phyloP scores from a whole-genome alignment of 2,113 vertebrate genomes.

The Rallus limicola region DNA sequence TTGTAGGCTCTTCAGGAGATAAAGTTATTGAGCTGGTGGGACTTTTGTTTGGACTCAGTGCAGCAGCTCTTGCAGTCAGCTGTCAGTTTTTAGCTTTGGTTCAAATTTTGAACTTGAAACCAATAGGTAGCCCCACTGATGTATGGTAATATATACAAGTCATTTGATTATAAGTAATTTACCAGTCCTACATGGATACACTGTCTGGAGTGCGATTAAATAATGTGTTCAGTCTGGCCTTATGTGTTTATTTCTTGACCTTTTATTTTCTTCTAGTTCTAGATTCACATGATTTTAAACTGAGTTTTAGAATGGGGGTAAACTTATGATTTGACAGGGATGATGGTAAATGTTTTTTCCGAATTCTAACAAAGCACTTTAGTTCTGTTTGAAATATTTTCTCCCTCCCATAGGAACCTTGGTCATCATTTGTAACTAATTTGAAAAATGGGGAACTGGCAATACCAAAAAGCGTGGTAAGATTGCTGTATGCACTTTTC shows the following conservation, averaged over 20 bases:
- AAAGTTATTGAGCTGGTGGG: background rate
- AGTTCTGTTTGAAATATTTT: background rate
- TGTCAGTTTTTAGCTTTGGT: background rate
- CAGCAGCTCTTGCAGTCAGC: background rate
- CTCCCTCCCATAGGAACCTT: conserved; percentile 78
- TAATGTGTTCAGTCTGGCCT: background rate
- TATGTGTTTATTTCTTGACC: background rate
- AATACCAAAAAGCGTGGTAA: conserved; percentile 72
- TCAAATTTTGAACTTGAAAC: background rate
- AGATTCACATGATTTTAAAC: background rate
- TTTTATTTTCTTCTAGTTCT: background rate
- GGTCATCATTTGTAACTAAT: conserved; percentile 82
- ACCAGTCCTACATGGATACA: background rate
- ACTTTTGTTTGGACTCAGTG: background rate
- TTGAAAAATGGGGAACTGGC: conserved; percentile 28
- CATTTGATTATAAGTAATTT: background rate
- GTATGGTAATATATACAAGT: background rate
- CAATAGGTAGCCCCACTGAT: background rate
- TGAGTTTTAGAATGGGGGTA: background rate
- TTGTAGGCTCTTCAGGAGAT: background rate
- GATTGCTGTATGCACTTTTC: background rate
- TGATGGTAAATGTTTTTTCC: background rate
- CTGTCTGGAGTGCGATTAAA: background rate
- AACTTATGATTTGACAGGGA: background rate
- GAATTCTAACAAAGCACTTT: background rate